Evolutionary conservation across 2,113 vertebrate species (phyloP).

Genomic region (Addax nasomaculatus): DNA sequence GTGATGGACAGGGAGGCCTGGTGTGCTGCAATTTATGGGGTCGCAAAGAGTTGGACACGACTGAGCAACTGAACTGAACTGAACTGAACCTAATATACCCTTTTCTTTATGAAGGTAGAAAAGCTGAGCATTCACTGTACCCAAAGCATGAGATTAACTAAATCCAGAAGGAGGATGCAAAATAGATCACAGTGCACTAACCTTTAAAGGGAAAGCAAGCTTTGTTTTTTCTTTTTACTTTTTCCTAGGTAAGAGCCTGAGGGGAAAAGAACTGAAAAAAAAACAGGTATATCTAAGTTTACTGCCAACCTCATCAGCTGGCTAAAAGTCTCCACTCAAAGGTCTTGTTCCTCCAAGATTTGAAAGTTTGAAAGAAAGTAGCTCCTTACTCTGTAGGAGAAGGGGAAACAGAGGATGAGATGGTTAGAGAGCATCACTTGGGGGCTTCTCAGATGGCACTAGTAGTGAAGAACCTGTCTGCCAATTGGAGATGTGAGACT

Average conservation of each 20-base stretch:
- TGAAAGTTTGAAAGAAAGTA: background rate
- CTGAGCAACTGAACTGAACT: too few relatives aligned
- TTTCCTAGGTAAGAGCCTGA: background rate
- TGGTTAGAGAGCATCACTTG: background rate
- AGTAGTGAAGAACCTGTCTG: background rate
- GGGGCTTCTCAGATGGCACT: background rate
- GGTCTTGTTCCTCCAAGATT: background rate
- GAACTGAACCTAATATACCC: background rate
- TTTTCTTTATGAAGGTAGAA: background rate
- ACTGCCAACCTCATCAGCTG: background rate
- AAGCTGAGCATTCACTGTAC: background rate
- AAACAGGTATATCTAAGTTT: background rate
- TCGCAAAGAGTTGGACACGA: too few relatives aligned
- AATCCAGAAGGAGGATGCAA: background rate
- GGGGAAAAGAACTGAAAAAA: background rate
- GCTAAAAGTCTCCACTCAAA: background rate
- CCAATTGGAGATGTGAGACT: background rate
- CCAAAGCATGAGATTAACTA: background rate
- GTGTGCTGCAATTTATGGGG: too few relatives aligned
- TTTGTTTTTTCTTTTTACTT: background rate
- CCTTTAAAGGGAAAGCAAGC: background rate
- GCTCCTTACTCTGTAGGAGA: background rate
- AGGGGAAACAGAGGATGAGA: background rate
- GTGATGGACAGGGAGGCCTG: too few relatives aligned
- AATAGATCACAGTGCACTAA: background rate